Evolutionary conservation across 2,797 vertebrate genomes (phyloP).

Genomic region (Crocodylus rhombifer): DNA sequence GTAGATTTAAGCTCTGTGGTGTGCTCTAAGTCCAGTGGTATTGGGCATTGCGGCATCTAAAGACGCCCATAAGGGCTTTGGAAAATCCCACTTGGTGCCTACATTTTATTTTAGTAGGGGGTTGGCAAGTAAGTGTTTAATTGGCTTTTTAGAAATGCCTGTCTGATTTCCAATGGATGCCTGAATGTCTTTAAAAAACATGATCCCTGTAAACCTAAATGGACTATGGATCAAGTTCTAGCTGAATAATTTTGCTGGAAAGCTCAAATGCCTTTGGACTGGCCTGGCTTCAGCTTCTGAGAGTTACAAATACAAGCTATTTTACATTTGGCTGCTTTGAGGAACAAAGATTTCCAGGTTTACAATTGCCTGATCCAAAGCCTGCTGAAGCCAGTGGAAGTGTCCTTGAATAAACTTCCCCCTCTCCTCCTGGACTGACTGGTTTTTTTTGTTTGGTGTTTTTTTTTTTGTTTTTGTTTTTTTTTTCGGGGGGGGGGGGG

Average conservation of each 20-base stretch:
- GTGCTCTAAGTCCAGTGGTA: neutral
- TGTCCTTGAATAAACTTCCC: constrained; percentile 22
- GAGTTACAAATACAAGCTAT: neutral
- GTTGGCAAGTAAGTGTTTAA: neutral
- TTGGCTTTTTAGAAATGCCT: neutral
- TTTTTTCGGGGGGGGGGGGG: too few species aligned
- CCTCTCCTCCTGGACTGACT: neutral
- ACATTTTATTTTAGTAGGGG: neutral
- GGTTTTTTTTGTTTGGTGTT: neutral
- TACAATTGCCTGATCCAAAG: neutral
- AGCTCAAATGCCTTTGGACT: neutral
- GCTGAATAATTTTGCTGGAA: neutral
- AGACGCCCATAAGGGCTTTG: neutral
- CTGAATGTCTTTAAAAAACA: neutral
- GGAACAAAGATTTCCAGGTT: neutral
- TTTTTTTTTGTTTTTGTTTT: too few species aligned
- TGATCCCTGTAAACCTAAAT: neutral
- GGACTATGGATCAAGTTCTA: neutral
- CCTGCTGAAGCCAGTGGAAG: neutral
- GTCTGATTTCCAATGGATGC: neutral
- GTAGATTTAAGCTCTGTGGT: neutral
- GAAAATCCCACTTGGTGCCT: neutral
- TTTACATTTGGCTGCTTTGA: neutral
- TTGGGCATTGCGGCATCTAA: neutral
- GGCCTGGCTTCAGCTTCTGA: neutral